These are phyloP conservation scores for Riparia riparia DNA, from an alignment of 2,113 vertebrate species.

Conservation along the genomic window DNA sequence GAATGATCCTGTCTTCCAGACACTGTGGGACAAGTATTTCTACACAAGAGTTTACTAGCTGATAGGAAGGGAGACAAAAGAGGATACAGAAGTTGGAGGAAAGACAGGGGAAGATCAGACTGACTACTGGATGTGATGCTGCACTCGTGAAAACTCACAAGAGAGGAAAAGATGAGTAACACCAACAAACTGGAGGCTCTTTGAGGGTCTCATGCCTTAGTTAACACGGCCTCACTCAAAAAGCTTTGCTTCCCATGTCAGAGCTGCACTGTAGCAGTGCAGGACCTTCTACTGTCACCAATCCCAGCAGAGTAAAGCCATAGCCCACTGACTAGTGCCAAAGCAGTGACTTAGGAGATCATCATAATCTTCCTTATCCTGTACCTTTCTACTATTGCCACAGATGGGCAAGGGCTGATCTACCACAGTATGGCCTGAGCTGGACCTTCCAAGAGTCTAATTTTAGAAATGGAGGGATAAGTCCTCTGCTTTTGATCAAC, in stretches of 20 bases:
- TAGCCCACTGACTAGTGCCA: neutral
- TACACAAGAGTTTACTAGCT: neutral
- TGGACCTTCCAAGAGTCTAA: constrained; percentile 40
- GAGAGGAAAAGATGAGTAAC: neutral
- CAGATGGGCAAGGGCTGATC: constrained; percentile 42
- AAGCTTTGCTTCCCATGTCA: neutral
- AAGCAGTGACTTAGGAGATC: constrained; percentile 31
- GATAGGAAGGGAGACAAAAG: neutral
- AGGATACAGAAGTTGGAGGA: neutral
- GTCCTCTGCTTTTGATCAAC: neutral
- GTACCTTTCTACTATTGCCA: neutral
- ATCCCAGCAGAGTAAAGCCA: neutral
- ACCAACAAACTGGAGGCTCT: neutral
- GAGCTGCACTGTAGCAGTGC: neutral
- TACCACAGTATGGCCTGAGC: neutral
- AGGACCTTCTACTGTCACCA: neutral
- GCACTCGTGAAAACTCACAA: neutral
- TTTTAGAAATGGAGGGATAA: constrained; percentile 11
- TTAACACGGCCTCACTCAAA: neutral
- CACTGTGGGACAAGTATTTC: neutral
- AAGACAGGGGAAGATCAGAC: neutral
- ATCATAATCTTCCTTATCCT: constrained; percentile 42
- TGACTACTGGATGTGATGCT: neutral
- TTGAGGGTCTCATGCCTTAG: neutral
- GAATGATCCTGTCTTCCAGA: neutral